A percentile compares a stretch with the other conserved stretches of the same genome.
Evolutionary conservation across 1,140 invertebrate genomes (phyloP).

Genomic region (Phenacoccus solenopsis): DNA sequence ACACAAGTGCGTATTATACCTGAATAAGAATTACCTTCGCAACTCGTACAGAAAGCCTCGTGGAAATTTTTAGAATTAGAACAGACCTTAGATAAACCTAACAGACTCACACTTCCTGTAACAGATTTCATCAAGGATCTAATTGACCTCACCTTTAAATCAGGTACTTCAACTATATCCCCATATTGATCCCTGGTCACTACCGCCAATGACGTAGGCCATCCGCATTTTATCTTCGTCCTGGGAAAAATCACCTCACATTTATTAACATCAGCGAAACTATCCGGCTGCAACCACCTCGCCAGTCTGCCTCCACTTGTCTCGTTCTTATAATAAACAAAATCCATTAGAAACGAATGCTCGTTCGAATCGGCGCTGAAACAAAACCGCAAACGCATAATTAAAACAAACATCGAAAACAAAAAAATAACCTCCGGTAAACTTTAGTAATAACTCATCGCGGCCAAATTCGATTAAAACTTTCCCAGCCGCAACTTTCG

Average conservation of each 20-base stretch:
- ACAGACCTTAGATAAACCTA: too few relatives aligned
- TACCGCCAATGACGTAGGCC: constrained; percentile 67
- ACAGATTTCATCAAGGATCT: too few relatives aligned
- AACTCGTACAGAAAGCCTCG: too few relatives aligned
- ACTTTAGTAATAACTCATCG: neutral
- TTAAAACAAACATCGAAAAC: neutral
- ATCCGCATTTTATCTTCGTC: constrained; percentile 62
- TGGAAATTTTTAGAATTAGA: too few relatives aligned
- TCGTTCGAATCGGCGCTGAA: constrained; percentile 64
- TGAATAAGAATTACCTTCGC: too few relatives aligned
- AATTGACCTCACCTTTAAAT: constrained; percentile 54
- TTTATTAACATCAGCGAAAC: constrained; percentile 73
- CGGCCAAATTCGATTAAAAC: neutral
- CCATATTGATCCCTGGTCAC: constrained; percentile 86
- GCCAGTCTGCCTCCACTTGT: constrained; percentile 84
- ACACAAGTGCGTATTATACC: too few relatives aligned
- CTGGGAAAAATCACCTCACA: constrained; percentile 65
- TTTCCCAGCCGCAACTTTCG: neutral
- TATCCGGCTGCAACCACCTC: constrained; percentile 86
- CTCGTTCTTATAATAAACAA: constrained; percentile 69
- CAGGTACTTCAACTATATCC: constrained; percentile 67
- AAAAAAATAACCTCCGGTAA: neutral
- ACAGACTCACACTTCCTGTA: too few relatives aligned
- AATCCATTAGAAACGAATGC: constrained; percentile 85
- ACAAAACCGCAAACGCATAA: constrained; percentile 5